Base-by-base conservation (phyloP, 2,797 vertebrate genomes). In the Rhinoraja longicauda region DNA sequence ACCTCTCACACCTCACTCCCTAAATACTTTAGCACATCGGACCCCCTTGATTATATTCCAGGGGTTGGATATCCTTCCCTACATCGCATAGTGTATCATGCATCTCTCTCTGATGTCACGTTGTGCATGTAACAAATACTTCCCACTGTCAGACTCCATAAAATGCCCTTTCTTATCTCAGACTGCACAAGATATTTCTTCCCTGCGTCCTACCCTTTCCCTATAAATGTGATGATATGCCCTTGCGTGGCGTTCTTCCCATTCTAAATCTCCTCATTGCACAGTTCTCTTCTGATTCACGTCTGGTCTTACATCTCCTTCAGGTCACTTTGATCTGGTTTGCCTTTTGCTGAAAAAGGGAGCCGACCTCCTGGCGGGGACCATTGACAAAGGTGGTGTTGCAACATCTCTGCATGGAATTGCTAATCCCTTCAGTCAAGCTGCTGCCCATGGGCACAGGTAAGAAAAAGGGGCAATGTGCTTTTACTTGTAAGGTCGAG, bases 311-410 rank as follows among this genome's bases (percentile, higher is more conserved):
- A 36, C n/a, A 9, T 77, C n/a, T 36, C 2, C n/a, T 3, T 79
- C 93, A 97, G 97, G 97, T 39, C 97, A 97, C 95, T 97, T 97
- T 94, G 97, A 97, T 96, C 93, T 97, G 95, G 97, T 97, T 93
- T 97, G 95, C 93, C 93, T 97, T 94, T 96, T 97, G 73, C 92
- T 97, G 96, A 97, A 97, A 93, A 94, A 96, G 94, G 97, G 97
- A 0, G 97, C 97, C 0, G 97, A 97, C 95, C 97, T 97, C 70
- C 95, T 97, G 96, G 97, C 97, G 21, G 97, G 97, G 72, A 97
- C 96, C 93, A 94, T 96, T 94, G 97, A 96, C 94, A 96, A 97
- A 92, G 97, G 97, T n/a, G 97, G 97, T 93, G 96, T 97, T 94
- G 96, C 96, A 67, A 96, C 96, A 0, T 94, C 96, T 17, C 96